Evolutionary conservation across 2,113 vertebrate species (phyloP), one percentile per base, ranked within the genome.

Genomic region (Pterocles burchelli): DNA sequence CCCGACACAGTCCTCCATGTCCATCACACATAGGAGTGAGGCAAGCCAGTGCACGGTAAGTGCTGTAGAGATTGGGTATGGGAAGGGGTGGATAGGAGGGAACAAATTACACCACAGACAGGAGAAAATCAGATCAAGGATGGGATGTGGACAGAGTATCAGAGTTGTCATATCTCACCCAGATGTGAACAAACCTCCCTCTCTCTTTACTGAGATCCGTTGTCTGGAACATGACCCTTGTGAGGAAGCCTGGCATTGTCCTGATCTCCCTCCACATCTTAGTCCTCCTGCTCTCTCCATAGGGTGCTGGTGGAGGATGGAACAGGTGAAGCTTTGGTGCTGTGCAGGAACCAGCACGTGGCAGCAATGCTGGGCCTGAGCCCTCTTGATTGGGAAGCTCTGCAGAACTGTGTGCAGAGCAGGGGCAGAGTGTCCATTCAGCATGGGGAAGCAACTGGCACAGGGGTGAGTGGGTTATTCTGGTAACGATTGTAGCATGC

Each of bases 231-330:
- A 0, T 66, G 55, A 41, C 31, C 43, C 10, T 52, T 63, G 11
- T 66, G 55, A 63, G 48, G 71, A 48, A 57, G 71, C 11, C 11
- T 3, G 43, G 31, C 13, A 7, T 65, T 68, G 57, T 76, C 70
- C 82, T 91, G 73, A 33, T 41, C 67, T 85, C 70, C 58, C 91
- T 96, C 22, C 17, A 20, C 11, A 97, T 95, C 55, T 98, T 85
- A 93, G 6, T 96, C 87, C 97, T 92, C 88, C 51, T 66, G 34
- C 12, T 46, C 10, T 90, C 34, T 95, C 66, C 54, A 3, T 65
- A 99, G 99, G 90, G 80, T 98, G 67, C 97, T 98, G 72, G 94
- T 99, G 20, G 99, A 99, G 26, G 99, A 99, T 0, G 99, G 99
- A 17, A 98, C 98, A 3, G 98, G 97, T n/a, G 98, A 99, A 70